Conservation (phyloP, 2,888 invertebrate species). For the Mantis religiosa region DNA sequence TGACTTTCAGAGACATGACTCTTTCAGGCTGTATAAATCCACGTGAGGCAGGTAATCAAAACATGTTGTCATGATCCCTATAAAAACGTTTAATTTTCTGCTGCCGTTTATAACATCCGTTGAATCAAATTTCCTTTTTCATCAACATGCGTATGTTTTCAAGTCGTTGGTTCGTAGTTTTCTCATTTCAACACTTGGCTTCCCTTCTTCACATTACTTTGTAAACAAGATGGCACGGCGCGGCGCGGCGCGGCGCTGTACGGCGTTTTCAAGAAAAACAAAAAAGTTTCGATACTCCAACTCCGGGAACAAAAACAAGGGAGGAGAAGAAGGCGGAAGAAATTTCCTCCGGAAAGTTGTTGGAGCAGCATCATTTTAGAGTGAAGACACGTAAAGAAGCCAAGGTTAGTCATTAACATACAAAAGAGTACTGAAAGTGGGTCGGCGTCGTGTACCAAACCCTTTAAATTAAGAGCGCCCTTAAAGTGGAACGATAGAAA, state of each 20-base stretch:
- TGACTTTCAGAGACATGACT: no score
- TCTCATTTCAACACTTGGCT: not conserved
- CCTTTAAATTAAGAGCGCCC: not conserved
- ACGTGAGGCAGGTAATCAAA: no score
- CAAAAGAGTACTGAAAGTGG: constrained; percentile 2
- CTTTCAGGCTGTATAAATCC: no score
- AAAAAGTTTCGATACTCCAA: not conserved
- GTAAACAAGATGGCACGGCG: not conserved
- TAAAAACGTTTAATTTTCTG: no score
- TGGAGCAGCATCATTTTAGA: not conserved
- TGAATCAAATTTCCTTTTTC: not conserved
- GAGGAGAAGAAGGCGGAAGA: not conserved
- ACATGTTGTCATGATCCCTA: no score
- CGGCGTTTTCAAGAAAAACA: not conserved
- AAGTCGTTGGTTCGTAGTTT: not conserved
- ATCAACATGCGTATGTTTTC: not conserved
- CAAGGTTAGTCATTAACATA: constrained; percentile 13
- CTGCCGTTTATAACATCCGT: not conserved
- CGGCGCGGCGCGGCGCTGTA: no score
- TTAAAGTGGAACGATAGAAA: constrained; percentile 8
- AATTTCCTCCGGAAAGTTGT: not conserved
- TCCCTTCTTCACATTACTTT: not conserved
- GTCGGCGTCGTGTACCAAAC: not conserved
- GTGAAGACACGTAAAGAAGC: not conserved
- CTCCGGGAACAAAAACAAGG: not conserved